A percentile compares a stretch with the other conserved stretches of the same genome.
Evolutionary conservation across 2,113 vertebrate species (phyloP).

Genomic region (Vidua chalybeata): DNA sequence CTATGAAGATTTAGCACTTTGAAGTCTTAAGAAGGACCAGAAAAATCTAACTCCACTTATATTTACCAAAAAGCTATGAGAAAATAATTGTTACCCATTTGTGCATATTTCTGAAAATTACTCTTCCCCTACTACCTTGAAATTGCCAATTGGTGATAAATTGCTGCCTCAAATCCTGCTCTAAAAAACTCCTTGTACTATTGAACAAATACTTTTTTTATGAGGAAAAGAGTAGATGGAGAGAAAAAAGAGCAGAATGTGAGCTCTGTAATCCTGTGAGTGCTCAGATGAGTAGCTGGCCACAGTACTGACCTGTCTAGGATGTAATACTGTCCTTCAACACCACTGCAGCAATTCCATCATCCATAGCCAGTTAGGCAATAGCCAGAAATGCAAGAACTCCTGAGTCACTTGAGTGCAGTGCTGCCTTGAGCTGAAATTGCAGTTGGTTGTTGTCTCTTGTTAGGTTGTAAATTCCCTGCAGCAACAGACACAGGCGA

Average conservation of each 20-base stretch:
- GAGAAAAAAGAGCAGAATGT: background rate
- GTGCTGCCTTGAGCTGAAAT: background rate
- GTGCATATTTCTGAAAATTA: background rate
- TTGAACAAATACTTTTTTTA: background rate
- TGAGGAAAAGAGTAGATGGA: background rate
- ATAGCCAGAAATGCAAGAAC: background rate
- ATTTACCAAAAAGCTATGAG: background rate
- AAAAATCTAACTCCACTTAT: background rate
- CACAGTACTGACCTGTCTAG: background rate
- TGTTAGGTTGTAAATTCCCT: conserved; percentile 82
- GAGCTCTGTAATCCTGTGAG: background rate
- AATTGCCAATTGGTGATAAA: background rate
- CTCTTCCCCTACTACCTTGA: background rate
- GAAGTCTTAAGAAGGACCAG: background rate
- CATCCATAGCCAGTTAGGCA: background rate
- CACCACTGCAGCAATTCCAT: background rate
- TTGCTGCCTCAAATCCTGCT: background rate
- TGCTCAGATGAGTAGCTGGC: background rate
- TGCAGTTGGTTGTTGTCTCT: background rate
- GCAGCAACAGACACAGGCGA: conserved; percentile 82
- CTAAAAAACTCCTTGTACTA: background rate
- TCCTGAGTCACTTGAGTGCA: background rate
- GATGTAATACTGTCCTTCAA: background rate
- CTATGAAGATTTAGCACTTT: background rate
- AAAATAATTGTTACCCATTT: background rate